A percentile compares a stretch with the other conserved stretches of the same genome.
phyloP scores from a whole-genome alignment of 2,797 vertebrate species.

The Garrulus glandarius region DNA sequence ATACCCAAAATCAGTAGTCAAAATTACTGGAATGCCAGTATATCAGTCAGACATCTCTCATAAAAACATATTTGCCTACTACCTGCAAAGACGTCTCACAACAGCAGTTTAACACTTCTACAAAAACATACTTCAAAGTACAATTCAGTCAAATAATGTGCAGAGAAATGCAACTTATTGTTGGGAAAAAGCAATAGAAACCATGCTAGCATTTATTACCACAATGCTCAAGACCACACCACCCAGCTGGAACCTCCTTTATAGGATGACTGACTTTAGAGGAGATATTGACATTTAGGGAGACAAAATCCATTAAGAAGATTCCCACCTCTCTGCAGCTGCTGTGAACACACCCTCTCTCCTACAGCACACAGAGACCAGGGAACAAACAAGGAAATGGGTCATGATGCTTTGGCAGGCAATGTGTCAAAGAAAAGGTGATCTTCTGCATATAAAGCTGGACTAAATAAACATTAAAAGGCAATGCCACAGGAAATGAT shows the following conservation, averaged over 20 bases:
- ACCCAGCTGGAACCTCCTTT: neutral
- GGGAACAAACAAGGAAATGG: neutral
- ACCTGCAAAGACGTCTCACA: neutral
- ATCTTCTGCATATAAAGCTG: neutral
- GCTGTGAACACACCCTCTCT: neutral
- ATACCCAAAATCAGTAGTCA: neutral
- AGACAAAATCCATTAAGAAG: neutral
- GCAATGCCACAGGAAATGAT: neutral
- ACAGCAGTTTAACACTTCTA: neutral
- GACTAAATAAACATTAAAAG: neutral
- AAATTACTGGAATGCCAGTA: neutral
- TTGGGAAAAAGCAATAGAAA: neutral
- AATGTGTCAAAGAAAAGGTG: neutral
- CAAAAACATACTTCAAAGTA: neutral
- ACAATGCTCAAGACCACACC: neutral
- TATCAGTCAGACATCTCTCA: neutral
- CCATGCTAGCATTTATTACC: neutral
- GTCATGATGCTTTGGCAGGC: neutral
- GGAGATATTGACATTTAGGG: accelerated
- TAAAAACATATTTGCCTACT: neutral
- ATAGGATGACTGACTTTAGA: neutral
- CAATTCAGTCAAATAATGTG: neutral
- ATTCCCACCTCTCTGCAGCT: neutral
- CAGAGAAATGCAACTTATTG: neutral
- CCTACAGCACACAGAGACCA: neutral